phyloP scores from a whole-genome alignment of 2,113 vertebrate species.

The Benitochromis conjunctus region DNA sequence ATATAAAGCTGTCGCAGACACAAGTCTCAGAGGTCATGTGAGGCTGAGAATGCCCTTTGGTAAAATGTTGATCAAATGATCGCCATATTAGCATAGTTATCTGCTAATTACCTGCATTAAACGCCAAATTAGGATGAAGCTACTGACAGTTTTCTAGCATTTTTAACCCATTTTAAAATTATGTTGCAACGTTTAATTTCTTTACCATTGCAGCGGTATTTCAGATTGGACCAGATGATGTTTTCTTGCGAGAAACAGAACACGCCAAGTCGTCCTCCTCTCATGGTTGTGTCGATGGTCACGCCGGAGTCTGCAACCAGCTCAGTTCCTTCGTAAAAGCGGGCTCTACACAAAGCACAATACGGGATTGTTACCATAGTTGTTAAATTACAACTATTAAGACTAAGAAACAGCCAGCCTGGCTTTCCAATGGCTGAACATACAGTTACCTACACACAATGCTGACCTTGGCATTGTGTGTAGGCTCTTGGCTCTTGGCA shows the following conservation, averaged over 20 bases:
- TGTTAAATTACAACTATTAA: not conserved
- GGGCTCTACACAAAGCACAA: slow-evolving; percentile 73
- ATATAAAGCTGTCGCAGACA: not conserved
- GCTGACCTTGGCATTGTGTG: not conserved
- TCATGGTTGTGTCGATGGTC: slow-evolving; percentile 97
- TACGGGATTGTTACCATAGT: not conserved
- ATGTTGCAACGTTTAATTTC: not conserved
- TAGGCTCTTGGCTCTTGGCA: not conserved
- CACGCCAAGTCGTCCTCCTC: slow-evolving; percentile 93
- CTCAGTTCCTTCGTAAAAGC: slow-evolving; percentile 93
- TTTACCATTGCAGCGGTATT: slow-evolving; percentile 97
- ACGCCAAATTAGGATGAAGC: not conserved
- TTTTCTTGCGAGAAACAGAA: slow-evolving; percentile 99
- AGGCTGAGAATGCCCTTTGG: not conserved
- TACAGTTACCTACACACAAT: not conserved
- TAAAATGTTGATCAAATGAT: not conserved
- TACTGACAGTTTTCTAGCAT: not conserved
- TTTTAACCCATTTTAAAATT: not conserved
- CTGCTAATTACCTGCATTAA: not conserved
- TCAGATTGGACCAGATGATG: slow-evolving; percentile 99
- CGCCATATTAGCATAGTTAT: not conserved
- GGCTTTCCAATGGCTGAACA: not conserved
- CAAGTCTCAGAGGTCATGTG: not conserved
- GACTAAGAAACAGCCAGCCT: not conserved
- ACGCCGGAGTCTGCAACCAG: slow-evolving; percentile 97